Evolutionary conservation across 2,113 vertebrate species (phyloP).

Genomic region (Nibea albiflora): DNA sequence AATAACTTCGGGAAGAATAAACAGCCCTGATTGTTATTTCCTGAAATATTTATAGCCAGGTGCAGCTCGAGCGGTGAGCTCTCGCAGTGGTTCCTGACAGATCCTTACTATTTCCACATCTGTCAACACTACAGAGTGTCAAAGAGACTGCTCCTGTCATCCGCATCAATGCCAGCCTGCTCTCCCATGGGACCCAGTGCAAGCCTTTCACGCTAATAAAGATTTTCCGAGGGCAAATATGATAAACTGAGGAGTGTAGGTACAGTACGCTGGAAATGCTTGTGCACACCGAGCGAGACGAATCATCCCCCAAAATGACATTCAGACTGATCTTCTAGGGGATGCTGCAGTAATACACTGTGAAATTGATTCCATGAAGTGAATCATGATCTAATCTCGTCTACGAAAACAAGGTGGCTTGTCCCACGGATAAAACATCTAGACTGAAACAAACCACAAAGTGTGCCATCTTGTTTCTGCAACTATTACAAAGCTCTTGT

Average conservation of each 20-base stretch:
- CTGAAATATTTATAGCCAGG: slow-evolving; percentile 75
- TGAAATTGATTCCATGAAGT: slow-evolving; percentile 86
- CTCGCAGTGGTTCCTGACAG: slow-evolving; percentile 60
- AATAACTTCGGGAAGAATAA: slow-evolving; percentile 69
- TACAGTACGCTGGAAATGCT: slow-evolving; percentile 73
- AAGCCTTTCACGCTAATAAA: slow-evolving; percentile 79
- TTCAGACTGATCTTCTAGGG: slow-evolving; percentile 78
- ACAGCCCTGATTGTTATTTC: slow-evolving; percentile 71
- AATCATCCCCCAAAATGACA: slow-evolving; percentile 80
- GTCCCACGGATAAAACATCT: slow-evolving; percentile 57
- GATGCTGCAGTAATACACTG: slow-evolving; percentile 80
- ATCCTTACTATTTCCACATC: slow-evolving; percentile 60
- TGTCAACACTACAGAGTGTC: slow-evolving; percentile 64
- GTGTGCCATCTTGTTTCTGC: slow-evolving; percentile 33
- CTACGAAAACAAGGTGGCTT: slow-evolving; percentile 70
- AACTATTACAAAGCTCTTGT: slow-evolving; percentile 24
- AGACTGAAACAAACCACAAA: slow-evolving; percentile 45
- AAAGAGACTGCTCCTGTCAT: slow-evolving; percentile 65
- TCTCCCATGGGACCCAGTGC: slow-evolving; percentile 55
- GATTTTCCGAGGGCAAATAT: slow-evolving; percentile 79
- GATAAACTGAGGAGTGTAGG: slow-evolving; percentile 75
- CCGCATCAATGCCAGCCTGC: slow-evolving; percentile 55
- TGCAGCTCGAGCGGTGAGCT: slow-evolving; percentile 50
- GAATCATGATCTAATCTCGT: slow-evolving; percentile 84
- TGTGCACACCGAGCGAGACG: slow-evolving; percentile 74